Evolutionary conservation across 2,797 vertebrate species (phyloP).

Genomic region (Sebastes alutus): DNA sequence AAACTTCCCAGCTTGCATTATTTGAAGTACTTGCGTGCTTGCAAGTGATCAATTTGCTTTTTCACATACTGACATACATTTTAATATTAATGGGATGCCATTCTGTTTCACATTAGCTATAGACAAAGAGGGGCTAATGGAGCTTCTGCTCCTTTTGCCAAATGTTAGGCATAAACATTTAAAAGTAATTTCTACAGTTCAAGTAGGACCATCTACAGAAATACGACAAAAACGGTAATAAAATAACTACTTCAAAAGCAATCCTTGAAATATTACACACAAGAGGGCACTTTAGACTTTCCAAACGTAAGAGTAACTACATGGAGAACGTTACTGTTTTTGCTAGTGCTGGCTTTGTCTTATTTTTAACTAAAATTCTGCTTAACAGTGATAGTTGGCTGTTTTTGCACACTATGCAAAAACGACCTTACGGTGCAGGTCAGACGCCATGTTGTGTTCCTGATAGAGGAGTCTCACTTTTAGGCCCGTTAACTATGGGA

Average conservation of each 20-base stretch:
- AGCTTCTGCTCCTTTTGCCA: constrained; percentile 44
- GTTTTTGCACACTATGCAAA: neutral
- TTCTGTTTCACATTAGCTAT: constrained; percentile 60
- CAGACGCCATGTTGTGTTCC: constrained; percentile 32
- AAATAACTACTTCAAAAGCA: constrained; percentile 42
- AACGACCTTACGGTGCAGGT: neutral
- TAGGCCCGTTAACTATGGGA: neutral
- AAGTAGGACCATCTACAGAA: constrained; percentile 63
- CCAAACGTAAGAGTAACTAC: neutral
- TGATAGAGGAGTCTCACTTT: constrained; percentile 9
- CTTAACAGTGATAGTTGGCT: neutral
- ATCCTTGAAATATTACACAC: constrained; percentile 28
- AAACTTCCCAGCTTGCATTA: constrained; percentile 60
- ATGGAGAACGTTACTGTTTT: constrained; percentile 9
- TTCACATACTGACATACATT: constrained; percentile 46
- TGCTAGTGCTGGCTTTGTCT: constrained; percentile 30
- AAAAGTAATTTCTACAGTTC: constrained; percentile 57
- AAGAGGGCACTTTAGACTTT: constrained; percentile 36
- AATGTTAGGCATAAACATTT: constrained; percentile 45
- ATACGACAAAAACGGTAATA: constrained; percentile 27
- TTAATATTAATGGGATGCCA: constrained; percentile 29
- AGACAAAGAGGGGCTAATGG: constrained; percentile 37
- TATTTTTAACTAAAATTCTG: neutral
- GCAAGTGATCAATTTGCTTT: constrained; percentile 85
- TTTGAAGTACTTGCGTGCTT: constrained; percentile 80